These are phyloP conservation scores for Osmoderma eremita DNA, from an alignment of 2,888 invertebrate species.

Conservation along the genomic window DNA sequence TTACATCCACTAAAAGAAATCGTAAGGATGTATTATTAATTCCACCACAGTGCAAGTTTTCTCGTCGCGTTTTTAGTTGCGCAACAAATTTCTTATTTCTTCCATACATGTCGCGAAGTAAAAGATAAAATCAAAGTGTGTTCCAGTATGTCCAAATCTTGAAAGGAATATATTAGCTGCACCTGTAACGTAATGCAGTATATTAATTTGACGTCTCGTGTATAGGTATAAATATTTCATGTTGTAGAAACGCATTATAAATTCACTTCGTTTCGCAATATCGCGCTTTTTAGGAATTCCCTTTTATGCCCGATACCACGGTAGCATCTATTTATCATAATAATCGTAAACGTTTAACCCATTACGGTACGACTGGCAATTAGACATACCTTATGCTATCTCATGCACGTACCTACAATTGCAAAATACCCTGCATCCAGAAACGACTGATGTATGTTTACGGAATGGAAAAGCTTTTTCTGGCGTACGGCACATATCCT, in stretches of 20 bases:
- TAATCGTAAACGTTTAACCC: conserved; percentile 16
- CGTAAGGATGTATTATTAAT: too few species aligned
- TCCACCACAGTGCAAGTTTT: too few species aligned
- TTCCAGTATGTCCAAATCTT: too few species aligned
- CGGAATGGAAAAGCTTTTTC: not conserved
- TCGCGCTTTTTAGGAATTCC: not conserved
- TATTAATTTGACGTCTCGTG: conserved; percentile 1
- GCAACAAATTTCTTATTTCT: too few species aligned
- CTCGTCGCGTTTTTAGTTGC: too few species aligned
- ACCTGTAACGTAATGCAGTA: too few species aligned
- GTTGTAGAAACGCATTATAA: not conserved
- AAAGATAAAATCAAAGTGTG: too few species aligned
- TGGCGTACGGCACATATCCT: not conserved
- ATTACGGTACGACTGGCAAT: conserved; percentile 9
- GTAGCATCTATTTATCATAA: conserved; percentile 5
- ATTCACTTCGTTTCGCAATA: not conserved
- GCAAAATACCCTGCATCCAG: too few species aligned
- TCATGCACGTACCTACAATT: not conserved
- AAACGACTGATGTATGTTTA: not conserved
- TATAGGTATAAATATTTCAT: not conserved
- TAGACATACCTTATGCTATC: conserved; percentile 10
- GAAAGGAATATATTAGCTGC: too few species aligned
- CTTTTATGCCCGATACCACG: not conserved
- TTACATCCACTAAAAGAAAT: too few species aligned
- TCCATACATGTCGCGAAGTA: too few species aligned